Evolutionary conservation across 2,888 invertebrate species (phyloP).

Genomic region (Eristalis intricaria): DNA sequence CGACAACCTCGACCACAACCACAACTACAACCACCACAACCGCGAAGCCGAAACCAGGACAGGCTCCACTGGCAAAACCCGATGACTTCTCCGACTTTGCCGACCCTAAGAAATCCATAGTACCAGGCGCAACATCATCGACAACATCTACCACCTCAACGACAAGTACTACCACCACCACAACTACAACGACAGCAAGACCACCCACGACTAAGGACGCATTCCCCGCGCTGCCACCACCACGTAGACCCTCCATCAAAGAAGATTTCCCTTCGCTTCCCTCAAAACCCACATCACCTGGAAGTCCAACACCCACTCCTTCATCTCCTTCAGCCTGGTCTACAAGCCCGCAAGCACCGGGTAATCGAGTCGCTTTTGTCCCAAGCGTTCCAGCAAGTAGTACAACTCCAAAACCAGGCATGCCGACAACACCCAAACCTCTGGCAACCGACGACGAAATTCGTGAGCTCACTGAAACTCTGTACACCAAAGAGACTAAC

Average conservation of each 20-base stretch:
- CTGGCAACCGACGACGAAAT: conserved; percentile 85
- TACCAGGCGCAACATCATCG: neutral
- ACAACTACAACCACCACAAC: conserved; percentile 73
- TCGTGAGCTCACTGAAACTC: conserved; percentile 86
- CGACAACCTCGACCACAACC: conserved; percentile 67
- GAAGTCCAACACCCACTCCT: conserved; percentile 34
- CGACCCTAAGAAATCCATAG: conserved; percentile 7
- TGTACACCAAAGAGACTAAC: conserved; percentile 88
- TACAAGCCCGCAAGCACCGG: conserved; percentile 36
- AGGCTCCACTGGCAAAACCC: conserved; percentile 42
- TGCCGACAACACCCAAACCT: conserved; percentile 80
- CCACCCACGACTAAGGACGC: conserved; percentile 75
- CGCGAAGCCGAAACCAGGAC: conserved; percentile 38
- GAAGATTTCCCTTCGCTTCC: conserved; percentile 72
- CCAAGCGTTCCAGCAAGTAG: conserved; percentile 74
- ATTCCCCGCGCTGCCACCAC: conserved; percentile 75
- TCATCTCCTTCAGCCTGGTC: conserved; percentile 74
- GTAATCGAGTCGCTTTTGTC: conserved; percentile 76
- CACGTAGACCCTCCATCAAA: conserved; percentile 73
- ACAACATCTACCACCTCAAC: neutral
- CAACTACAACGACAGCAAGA: conserved; percentile 51
- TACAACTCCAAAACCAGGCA: conserved; percentile 77
- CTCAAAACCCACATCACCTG: conserved; percentile 46
- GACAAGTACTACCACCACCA: neutral
- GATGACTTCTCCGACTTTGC: conserved; percentile 46